Evolutionary conservation across 2,113 vertebrate genomes (phyloP).

Genomic region (Nestor notabilis): DNA sequence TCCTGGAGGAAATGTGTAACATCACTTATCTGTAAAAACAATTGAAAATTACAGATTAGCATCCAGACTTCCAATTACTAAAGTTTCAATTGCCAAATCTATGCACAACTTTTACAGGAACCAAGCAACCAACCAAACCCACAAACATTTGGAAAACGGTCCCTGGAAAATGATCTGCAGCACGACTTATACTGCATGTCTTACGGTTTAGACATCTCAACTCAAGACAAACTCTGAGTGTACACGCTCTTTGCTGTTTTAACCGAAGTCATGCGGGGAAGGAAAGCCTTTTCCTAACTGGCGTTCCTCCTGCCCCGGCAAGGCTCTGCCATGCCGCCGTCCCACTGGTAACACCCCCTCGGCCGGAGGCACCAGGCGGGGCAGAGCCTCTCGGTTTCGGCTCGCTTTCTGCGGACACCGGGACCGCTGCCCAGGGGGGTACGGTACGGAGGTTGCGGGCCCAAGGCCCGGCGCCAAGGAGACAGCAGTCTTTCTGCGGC

Average conservation of each 20-base stretch:
- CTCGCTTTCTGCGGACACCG: background rate
- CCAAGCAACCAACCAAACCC: background rate
- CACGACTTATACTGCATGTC: background rate
- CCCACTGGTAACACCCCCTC: background rate
- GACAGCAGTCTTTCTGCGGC: background rate
- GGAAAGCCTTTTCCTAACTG: background rate
- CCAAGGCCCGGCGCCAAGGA: background rate
- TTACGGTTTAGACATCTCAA: background rate
- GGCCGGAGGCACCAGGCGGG: background rate
- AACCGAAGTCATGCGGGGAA: background rate
- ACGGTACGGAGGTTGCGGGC: background rate
- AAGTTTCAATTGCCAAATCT: background rate
- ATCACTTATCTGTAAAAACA: constrained; percentile 5
- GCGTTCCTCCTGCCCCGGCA: background rate
- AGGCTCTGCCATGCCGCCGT: background rate
- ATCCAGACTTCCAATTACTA: background rate
- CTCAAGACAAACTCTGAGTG: background rate
- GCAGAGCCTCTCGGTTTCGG: background rate
- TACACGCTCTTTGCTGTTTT: background rate
- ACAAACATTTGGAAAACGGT: background rate
- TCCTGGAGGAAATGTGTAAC: background rate
- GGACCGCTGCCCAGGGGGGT: background rate
- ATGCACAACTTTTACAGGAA: background rate
- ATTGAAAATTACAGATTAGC: background rate
- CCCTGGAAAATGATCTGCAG: background rate